Conservation (phyloP, 2,113 vertebrate species). For the Colaptes auratus region DNA sequence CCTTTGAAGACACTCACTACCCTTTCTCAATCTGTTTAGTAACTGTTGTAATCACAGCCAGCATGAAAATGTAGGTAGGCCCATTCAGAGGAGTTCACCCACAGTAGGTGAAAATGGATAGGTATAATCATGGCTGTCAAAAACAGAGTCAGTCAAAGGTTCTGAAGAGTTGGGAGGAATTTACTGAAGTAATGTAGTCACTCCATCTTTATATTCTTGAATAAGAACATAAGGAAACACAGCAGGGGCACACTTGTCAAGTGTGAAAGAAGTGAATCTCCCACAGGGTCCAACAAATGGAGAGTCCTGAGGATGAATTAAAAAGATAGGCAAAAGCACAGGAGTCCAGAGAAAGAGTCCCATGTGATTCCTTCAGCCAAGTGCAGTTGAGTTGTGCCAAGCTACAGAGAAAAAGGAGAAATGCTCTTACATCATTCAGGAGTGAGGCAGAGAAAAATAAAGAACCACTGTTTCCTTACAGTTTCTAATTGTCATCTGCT, state of each 20-base stretch:
- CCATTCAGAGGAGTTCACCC: not conserved
- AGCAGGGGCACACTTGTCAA: not conserved
- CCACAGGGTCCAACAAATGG: not conserved
- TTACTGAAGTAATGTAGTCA: not conserved
- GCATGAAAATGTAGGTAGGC: not conserved
- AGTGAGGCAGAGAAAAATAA: not conserved
- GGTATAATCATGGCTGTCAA: not conserved
- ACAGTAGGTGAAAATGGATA: not conserved
- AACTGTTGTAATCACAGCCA: not conserved
- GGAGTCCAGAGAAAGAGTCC: not conserved
- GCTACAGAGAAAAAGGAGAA: not conserved
- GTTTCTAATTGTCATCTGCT: not conserved
- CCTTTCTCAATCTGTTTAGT: not conserved
- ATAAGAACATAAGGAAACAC: not conserved
- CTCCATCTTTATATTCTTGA: not conserved
- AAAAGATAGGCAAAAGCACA: not conserved
- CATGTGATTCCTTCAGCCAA: not conserved
- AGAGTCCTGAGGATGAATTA: not conserved
- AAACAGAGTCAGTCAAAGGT: not conserved
- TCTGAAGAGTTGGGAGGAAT: not conserved
- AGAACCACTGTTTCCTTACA: not conserved
- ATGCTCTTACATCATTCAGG: not conserved
- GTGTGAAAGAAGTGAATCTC: not conserved
- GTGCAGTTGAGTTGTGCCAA: not conserved
- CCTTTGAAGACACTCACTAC: not conserved